phyloP scores from a whole-genome alignment of 2,888 invertebrate genomes.

The Mesorhabditis spiculigera region DNA sequence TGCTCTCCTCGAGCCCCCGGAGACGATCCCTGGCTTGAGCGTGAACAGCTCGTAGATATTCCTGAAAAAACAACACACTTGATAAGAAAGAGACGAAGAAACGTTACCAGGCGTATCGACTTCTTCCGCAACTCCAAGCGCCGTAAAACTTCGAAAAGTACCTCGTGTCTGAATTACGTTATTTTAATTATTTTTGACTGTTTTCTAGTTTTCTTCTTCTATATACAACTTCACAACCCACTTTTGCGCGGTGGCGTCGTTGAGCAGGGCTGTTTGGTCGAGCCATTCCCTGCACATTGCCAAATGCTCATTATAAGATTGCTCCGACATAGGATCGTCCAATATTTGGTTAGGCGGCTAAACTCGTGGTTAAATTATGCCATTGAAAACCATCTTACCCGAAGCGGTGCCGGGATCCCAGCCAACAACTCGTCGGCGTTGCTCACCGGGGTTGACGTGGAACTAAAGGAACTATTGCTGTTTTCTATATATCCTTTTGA shows the following conservation, averaged over 20 bases:
- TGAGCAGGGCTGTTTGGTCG: not conserved
- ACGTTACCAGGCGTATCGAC: no score
- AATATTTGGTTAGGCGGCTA: slow-evolving; percentile 4
- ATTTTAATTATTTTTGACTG: not conserved
- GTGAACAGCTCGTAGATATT: slow-evolving; percentile 1
- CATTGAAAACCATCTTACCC: not conserved
- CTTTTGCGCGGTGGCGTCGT: slow-evolving; percentile 2
- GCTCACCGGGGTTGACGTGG: not conserved
- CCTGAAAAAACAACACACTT: not conserved
- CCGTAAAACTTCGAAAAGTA: not conserved
- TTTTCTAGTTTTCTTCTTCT: not conserved
- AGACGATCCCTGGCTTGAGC: not conserved
- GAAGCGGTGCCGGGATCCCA: not conserved
- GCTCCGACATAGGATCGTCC: not conserved
- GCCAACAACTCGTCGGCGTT: slow-evolving; percentile 2
- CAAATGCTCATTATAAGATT: slow-evolving; percentile 4
- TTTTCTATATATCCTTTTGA: no score
- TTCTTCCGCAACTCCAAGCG: slow-evolving; percentile 2
- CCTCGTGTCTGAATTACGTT: not conserved
- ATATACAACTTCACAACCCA: not conserved
- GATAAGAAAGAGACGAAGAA: not conserved
- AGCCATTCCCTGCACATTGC: slow-evolving; percentile 6
- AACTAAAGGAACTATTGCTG: not conserved
- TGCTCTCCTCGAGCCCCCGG: not conserved
- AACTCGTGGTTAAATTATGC: not conserved